These are phyloP conservation scores for Drosophila aldrichi DNA, from an alignment of 2,888 invertebrate species.

Conservation along the genomic window DNA sequence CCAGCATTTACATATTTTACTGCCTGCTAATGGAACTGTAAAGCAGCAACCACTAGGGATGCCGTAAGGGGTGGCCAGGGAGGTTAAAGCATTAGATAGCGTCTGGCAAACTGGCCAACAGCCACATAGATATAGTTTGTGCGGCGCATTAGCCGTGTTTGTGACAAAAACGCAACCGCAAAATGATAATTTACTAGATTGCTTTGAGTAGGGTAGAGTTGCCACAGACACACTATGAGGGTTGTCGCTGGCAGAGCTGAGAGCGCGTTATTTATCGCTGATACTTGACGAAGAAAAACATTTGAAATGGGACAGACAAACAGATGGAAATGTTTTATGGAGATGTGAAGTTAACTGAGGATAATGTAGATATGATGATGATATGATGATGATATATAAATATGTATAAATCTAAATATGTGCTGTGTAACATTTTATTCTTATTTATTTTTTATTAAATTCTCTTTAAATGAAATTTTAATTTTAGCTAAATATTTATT, in stretches of 20 bases:
- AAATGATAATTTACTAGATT: constrained; percentile 48
- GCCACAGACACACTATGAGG: background rate
- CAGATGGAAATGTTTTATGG: constrained; percentile 1
- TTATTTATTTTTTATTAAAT: too few species aligned
- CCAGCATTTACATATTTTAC: constrained; percentile 77
- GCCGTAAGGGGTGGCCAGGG: background rate
- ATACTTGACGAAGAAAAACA: constrained; percentile 20
- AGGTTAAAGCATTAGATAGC: too few species aligned
- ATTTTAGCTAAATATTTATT: too few species aligned
- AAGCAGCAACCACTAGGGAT: background rate
- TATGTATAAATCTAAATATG: background rate
- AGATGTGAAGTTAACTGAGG: background rate
- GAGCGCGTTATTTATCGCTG: constrained; percentile 39
- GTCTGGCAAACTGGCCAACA: constrained; percentile 22
- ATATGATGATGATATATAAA: background rate
- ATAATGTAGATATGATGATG: background rate
- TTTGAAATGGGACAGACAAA: constrained; percentile 6
- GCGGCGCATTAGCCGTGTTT: constrained; percentile 30
- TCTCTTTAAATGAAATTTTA: too few species aligned
- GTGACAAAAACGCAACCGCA: constrained; percentile 31
- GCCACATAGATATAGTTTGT: constrained; percentile 28
- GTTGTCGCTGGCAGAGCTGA: constrained; percentile 26
- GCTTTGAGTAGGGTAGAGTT: constrained; percentile 49
- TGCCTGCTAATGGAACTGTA: constrained; percentile 66
- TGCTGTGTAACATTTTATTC: background rate